phyloP scores from a whole-genome alignment of 2,888 invertebrate genomes.

The Drosophila mettleri region DNA sequence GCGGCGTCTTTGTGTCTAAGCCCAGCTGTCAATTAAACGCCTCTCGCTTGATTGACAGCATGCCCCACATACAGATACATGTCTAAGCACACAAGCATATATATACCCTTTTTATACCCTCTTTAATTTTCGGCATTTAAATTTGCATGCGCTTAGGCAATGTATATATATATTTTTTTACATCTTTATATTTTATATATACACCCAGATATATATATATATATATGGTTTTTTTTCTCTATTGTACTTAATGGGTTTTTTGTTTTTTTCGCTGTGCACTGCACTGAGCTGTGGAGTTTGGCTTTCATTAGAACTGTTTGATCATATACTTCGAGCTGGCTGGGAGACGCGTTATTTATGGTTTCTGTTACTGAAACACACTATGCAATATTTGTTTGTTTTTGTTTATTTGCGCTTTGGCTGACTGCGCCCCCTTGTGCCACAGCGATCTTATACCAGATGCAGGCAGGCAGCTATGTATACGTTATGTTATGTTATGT shows the following conservation, averaged over 20 bases:
- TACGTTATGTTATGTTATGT: too few relatives aligned
- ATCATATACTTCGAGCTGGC: constrained; percentile 20
- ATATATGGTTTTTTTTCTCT: not conserved
- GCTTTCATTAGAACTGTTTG: constrained; percentile 33
- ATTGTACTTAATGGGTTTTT: constrained; percentile 5
- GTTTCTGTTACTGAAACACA: constrained; percentile 34
- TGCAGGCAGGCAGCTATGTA: too few relatives aligned
- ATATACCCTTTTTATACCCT: not conserved
- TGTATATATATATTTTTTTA: not conserved
- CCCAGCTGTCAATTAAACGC: constrained; percentile 13
- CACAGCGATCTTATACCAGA: constrained; percentile 14
- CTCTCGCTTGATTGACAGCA: not conserved
- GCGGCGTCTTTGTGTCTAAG: constrained; percentile 16
- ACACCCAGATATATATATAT: not conserved
- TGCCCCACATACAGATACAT: not conserved
- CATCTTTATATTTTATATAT: constrained; percentile 1
- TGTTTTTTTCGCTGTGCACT: constrained; percentile 17
- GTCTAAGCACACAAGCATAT: not conserved
- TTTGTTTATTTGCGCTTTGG: constrained; percentile 20
- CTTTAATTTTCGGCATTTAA: not conserved
- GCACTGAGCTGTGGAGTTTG: constrained; percentile 2
- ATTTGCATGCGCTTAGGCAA: constrained; percentile 37
- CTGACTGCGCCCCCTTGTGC: not conserved
- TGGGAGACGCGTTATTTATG: constrained; percentile 20
- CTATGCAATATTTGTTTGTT: constrained; percentile 33